These are phyloP conservation scores for Bombus soroeensis DNA, from an alignment of 1,140 invertebrate species.

Conservation along the genomic window DNA sequence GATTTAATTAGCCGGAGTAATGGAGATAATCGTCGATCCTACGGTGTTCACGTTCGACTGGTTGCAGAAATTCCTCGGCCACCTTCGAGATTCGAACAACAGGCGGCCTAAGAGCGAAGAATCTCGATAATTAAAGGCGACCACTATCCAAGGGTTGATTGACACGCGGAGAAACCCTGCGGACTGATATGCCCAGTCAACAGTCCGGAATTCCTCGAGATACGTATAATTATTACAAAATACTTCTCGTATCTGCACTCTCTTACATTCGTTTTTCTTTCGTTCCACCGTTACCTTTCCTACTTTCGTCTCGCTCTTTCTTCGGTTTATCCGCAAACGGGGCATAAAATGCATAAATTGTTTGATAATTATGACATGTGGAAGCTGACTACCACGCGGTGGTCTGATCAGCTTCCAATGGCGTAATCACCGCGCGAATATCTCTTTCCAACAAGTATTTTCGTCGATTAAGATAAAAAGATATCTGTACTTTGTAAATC, in stretches of 20 bases:
- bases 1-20: slow-evolving; percentile 23
- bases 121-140: slow-evolving; percentile 67
- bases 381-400: slow-evolving; percentile 55
- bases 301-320: no score
- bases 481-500: background rate
- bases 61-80: slow-evolving; percentile 33
- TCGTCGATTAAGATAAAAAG: background rate
- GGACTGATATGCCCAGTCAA: slow-evolving; percentile 50
- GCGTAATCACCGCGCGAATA: slow-evolving; percentile 13
- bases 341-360: slow-evolving; percentile 48
- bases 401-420: slow-evolving; percentile 23
- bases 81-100: slow-evolving; percentile 54
- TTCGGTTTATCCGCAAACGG: no score
- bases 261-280: background rate
- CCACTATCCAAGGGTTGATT: slow-evolving; percentile 57
- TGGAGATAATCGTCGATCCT: slow-evolving; percentile 19
- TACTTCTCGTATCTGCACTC: slow-evolving; percentile 39
- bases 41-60: slow-evolving; percentile 8
- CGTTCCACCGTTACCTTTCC: background rate
- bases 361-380: slow-evolving; percentile 47
- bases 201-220: slow-evolving; percentile 19
- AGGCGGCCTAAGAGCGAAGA: slow-evolving; percentile 45
- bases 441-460: no score
- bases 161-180: slow-evolving; percentile 56
- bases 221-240: slow-evolving; percentile 58